Percentiles rank a stretch among this genome's conserved stretches.
These are phyloP conservation scores for Tetranychus piercei DNA, from an alignment of 2,888 invertebrate genomes.

Conservation along the genomic window DNA sequence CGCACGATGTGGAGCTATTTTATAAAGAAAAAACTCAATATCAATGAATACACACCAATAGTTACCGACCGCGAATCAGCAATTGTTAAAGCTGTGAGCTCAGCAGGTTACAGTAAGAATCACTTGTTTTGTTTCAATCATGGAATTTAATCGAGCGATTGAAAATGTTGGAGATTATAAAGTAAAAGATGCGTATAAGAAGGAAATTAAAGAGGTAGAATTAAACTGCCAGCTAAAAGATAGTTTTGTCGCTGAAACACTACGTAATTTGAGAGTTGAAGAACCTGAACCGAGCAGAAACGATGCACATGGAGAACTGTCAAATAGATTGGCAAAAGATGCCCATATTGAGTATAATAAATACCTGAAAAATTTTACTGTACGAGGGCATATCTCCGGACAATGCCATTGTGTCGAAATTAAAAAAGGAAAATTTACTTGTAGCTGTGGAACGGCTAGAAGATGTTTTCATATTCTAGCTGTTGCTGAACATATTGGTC, in stretches of 20 bases:
- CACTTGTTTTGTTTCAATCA: too few relatives aligned
- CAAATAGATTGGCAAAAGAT: too few relatives aligned
- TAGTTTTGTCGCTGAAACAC: too few relatives aligned
- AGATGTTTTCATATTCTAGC: background rate
- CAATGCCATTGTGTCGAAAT: background rate
- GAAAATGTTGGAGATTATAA: too few relatives aligned
- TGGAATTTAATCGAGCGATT: too few relatives aligned
- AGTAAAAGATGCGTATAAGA: too few relatives aligned
- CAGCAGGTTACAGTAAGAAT: too few relatives aligned
- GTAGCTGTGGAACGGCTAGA: background rate
- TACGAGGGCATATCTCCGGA: background rate
- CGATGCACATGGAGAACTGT: too few relatives aligned
- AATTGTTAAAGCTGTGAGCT: conserved; percentile 2
- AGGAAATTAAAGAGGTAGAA: too few relatives aligned
- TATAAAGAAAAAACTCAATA: background rate
- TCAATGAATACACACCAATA: conserved; percentile 3
- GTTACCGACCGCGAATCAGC: conserved; percentile 1
- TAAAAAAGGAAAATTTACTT: background rate
- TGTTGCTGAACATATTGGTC: background rate
- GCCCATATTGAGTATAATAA: background rate
- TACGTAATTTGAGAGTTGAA: too few relatives aligned
- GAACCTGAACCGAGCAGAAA: too few relatives aligned
- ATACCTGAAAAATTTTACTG: background rate
- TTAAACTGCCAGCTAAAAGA: too few relatives aligned
- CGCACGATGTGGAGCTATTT: background rate